Conservation (phyloP, 2,113 vertebrate species). For the Pavo muticus region DNA sequence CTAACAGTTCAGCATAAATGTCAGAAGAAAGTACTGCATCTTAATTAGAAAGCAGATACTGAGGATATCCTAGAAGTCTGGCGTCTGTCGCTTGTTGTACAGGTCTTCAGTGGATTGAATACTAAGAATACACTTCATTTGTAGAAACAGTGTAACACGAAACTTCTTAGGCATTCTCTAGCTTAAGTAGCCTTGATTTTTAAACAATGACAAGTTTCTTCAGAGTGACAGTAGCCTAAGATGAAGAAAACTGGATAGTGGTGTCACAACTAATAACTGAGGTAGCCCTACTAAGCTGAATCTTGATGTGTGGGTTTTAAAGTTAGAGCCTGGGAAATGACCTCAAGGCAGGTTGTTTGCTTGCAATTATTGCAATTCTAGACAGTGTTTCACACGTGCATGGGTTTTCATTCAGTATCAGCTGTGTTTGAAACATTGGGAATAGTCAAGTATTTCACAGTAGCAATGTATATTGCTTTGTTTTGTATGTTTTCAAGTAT, state of each 20-base stretch:
- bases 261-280: not conserved
- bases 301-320: not conserved
- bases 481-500: not conserved
- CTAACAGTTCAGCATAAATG: slow-evolving; percentile 31
- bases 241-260: not conserved
- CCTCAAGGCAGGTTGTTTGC: not conserved
- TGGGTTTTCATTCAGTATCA: not conserved
- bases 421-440: not conserved
- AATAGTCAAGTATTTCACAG: not conserved
- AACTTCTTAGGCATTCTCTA: not conserved
- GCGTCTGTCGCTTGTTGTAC: not conserved
- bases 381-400: not conserved
- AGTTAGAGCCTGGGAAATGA: not conserved
- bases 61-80: not conserved
- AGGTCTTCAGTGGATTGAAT: not conserved
- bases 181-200: not conserved
- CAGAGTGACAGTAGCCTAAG: not conserved
- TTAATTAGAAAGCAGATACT: not conserved
- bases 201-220: not conserved
- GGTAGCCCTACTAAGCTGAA: not conserved
- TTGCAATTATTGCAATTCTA: not conserved
- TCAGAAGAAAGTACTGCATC: not conserved
- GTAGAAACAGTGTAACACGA: not conserved
- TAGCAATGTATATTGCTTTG: not conserved
- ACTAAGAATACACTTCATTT: not conserved